Evolutionary conservation across 2,113 vertebrate genomes (phyloP).

Genomic region (Tringa solitaria): DNA sequence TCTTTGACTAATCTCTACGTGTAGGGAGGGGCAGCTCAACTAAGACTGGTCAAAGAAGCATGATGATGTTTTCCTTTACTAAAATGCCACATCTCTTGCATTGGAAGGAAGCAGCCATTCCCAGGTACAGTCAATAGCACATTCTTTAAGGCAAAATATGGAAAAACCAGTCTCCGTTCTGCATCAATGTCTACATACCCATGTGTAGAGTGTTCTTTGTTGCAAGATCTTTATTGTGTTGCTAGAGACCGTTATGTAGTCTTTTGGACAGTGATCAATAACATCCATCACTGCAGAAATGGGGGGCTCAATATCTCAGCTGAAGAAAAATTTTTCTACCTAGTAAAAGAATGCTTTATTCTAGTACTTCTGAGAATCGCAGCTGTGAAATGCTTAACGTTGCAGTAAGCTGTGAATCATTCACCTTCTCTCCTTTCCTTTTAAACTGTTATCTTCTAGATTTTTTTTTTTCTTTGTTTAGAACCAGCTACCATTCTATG

Average conservation of each 20-base stretch:
- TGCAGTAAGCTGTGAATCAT: neutral
- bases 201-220: neutral
- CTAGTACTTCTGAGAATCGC: neutral
- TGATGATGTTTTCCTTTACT: neutral
- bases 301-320: rapidly evolving
- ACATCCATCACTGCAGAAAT: neutral
- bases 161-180: neutral
- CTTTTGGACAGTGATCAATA: neutral
- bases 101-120: neutral
- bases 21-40: neutral
- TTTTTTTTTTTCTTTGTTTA: neutral
- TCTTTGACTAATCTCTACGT: neutral
- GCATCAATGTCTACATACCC: neutral
- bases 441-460: neutral
- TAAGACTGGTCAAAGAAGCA: neutral
- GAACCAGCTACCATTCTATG: neutral
- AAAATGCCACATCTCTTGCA: neutral
- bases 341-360: neutral
- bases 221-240: neutral
- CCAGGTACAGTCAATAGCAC: neutral
- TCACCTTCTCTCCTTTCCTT: neutral
- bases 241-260: neutral
- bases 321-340: neutral
- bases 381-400: neutral
- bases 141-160: neutral